Conservation (phyloP, 30 jellyfish, hydroid and myxozoan genomes). For the Haliclystus octoradiatus region DNA sequence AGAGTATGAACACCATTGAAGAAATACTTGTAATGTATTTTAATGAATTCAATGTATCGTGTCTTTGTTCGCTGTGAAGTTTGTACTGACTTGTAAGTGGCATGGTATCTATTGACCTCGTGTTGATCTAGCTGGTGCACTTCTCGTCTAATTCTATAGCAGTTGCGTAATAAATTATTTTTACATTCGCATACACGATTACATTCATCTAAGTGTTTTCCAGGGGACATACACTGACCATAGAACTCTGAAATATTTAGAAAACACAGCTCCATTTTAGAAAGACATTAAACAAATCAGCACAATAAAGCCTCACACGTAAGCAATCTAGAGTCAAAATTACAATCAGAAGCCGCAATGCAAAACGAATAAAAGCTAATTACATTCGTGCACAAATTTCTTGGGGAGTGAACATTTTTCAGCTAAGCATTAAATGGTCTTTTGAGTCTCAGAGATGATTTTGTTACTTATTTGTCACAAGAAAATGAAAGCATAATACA, state of each 20-base stretch:
- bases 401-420: no score
- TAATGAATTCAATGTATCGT: slow-evolving; percentile 48
- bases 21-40: slow-evolving; percentile 67
- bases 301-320: no score
- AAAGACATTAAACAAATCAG: no score
- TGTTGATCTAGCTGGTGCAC: slow-evolving; percentile 53
- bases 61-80: slow-evolving; percentile 37
- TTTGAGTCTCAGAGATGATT: no score
- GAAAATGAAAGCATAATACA: no score
- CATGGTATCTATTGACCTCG: slow-evolving; percentile 42
- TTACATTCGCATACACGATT: slow-evolving; percentile 61
- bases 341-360: no score
- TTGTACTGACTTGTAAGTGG: slow-evolving; percentile 46
- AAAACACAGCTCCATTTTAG: no score
- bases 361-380: no score
- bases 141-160: slow-evolving; percentile 73
- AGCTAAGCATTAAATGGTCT: no score
- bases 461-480: no score
- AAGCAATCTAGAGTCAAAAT: no score
- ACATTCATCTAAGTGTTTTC: slow-evolving; percentile 59
- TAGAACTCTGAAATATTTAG: slow-evolving; percentile 25
- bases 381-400: no score
- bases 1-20: slow-evolving; percentile 69
- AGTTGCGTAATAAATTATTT: slow-evolving; percentile 32
- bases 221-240: slow-evolving; percentile 20